Conservation (phyloP, 2,888 invertebrate genomes). For the Eilema depressum region DNA sequence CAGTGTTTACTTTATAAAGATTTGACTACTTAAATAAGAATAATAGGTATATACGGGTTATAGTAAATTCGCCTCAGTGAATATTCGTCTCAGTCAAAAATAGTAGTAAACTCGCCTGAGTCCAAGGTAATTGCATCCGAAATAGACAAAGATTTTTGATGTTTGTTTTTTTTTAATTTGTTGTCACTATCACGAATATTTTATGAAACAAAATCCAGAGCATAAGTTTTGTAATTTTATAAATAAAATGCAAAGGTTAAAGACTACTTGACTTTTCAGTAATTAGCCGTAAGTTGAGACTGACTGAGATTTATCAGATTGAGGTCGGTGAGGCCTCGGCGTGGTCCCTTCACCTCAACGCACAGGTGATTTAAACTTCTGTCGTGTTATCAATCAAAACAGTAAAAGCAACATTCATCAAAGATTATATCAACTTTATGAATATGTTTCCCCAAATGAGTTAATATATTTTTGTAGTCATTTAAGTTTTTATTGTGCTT, state of each 20-base stretch:
- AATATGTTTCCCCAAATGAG: background rate
- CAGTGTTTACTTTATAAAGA: no score
- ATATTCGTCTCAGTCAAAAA: no score
- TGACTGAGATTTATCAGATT: slow-evolving; percentile 48
- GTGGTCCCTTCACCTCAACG: slow-evolving; percentile 45
- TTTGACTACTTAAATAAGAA: no score
- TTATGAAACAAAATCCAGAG: background rate
- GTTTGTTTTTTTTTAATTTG: background rate
- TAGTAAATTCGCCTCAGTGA: no score
- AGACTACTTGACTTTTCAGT: slow-evolving; percentile 52
- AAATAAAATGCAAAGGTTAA: slow-evolving; percentile 23
- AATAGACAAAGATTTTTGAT: background rate
- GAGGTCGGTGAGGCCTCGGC: slow-evolving; percentile 40
- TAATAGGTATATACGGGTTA: no score
- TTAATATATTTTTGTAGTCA: slow-evolving; percentile 8
- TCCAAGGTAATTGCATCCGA: no score
- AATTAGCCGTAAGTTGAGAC: slow-evolving; percentile 46
- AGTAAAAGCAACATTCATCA: slow-evolving; percentile 28
- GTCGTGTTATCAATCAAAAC: slow-evolving; percentile 47
- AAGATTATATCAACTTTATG: slow-evolving; percentile 26
- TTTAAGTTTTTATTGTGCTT: slow-evolving; percentile 3
- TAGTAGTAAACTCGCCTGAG: no score
- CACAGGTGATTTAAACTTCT: slow-evolving; percentile 44
- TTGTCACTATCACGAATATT: background rate
- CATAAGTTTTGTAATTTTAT: background rate